These are phyloP conservation scores for Chelonoidis abingdonii DNA, from an alignment of 2,113 vertebrate genomes.

Conservation along the genomic window DNA sequence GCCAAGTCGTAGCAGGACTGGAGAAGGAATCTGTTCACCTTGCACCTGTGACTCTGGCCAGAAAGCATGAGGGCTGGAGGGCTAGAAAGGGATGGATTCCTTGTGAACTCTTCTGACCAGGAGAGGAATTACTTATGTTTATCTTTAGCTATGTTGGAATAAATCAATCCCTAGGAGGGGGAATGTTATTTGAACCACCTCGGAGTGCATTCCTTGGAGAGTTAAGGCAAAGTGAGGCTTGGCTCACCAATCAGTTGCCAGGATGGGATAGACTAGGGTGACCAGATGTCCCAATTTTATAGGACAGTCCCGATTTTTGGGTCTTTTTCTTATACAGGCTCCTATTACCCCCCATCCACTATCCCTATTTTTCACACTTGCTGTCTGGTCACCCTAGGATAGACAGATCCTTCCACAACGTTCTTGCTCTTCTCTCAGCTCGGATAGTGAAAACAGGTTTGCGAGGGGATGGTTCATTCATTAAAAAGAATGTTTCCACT, in stretches of 20 bases:
- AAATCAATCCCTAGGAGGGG: accelerated
- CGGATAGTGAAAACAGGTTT: not conserved
- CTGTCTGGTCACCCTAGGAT: not conserved
- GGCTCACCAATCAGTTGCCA: not conserved
- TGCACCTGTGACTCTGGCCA: not conserved
- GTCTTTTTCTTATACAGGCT: too few species aligned
- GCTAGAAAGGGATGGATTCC: not conserved
- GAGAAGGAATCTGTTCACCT: accelerated
- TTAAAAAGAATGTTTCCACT: constrained; percentile 55
- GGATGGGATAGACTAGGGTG: not conserved
- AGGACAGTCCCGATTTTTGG: too few species aligned
- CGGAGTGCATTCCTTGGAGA: not conserved
- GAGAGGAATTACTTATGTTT: not conserved
- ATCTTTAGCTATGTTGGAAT: not conserved
- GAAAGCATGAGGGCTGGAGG: not conserved
- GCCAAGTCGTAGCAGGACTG: not conserved
- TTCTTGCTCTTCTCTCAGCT: not conserved
- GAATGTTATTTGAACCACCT: not conserved
- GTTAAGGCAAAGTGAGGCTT: not conserved
- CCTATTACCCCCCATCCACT: too few species aligned
- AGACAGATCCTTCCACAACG: not conserved
- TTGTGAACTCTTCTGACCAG: not conserved
- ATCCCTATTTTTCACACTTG: too few species aligned
- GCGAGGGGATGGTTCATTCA: not conserved
- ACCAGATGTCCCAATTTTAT: too few species aligned